Base-by-base conservation (phyloP, 1,140 invertebrate genomes). In the Cydia strobilella region DNA sequence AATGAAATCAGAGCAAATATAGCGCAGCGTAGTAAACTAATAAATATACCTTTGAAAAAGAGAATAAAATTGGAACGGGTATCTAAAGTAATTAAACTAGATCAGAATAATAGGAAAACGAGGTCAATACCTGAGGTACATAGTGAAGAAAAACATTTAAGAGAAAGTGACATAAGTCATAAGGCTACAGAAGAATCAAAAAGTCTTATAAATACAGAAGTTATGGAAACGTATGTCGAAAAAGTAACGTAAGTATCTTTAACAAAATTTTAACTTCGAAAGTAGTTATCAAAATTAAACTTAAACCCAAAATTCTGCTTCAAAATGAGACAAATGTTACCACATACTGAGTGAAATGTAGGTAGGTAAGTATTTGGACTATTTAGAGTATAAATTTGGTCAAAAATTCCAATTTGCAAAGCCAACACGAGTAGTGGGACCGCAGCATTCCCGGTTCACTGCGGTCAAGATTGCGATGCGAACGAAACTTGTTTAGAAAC, bases 1-100 rank as follows among this genome's bases (percentile, higher is more conserved):
- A 83, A 91, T 12, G 90, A 92, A 82, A 81, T 90, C 0, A 85
- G 80, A 85, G 86, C 86, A 0, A 84, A 90, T 75, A 76, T 90
- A 27, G 71, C 78, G 15, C 82, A 89, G 1, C 86, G 86, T 72
- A 75, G 78, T 1, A 89, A 82, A 69, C 48, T 87, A 9, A 39
- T 89, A 0, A 86, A 86, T 2, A 72, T 84, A 31, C 75, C 80
- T 4, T 77, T 86, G 59, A 84, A 80, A 72, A 90, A 90, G 74
- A 88, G 82, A 48, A 39, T 90, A 0, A 90, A 86, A 74, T 78
- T 91, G 42, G 90, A 92, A 73, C 84, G 80, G 77, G 83, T 91
- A 12, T 85, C 82, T 6, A 90, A 89, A 77, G 74, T 90, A 0
- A 75, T 88, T 18, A 89, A 89, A 72, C 62, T 91, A 31, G 84